Conservation (phyloP, 2,797 vertebrate species). For the Micromesistius poutassou region DNA sequence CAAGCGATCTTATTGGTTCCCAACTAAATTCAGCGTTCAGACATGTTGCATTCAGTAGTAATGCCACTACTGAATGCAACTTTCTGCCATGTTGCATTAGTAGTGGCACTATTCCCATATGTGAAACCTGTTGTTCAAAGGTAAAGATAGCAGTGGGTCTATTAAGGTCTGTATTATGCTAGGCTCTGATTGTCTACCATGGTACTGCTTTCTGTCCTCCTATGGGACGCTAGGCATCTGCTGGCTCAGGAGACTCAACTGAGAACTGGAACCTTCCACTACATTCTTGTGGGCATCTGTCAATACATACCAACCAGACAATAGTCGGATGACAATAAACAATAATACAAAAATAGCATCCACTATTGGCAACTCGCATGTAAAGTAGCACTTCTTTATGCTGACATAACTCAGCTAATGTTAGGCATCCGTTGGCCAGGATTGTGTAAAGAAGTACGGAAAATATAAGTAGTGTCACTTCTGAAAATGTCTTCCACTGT, state of each 20-base stretch:
- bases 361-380: constrained; percentile 19
- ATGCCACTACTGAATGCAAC: not conserved
- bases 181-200: not conserved
- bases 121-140: constrained; percentile 14
- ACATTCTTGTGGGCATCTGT: constrained; percentile 22
- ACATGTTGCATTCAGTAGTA: constrained; percentile 10
- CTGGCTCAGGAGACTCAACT: constrained; percentile 28
- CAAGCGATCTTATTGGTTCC: too few relatives aligned
- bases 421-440: not conserved
- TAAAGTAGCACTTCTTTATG: not conserved
- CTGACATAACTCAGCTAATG: not conserved
- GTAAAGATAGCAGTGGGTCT: constrained; percentile 28
- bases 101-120: constrained; percentile 16
- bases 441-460: not conserved
- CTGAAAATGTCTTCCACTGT: not conserved
- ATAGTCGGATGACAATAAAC: constrained; percentile 42
- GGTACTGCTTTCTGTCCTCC: constrained; percentile 1
- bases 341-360: constrained; percentile 58
- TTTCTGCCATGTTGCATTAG: constrained; percentile 17
- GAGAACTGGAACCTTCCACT: constrained; percentile 32
- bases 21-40: too few relatives aligned
- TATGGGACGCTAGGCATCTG: not conserved
- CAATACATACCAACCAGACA: constrained; percentile 39
- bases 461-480: not conserved
- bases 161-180: constrained; percentile 13